A percentile compares a stretch with the other conserved stretches of the same genome.
Conservation (phyloP, 2,888 invertebrate genomes). For the Bellardia bayeri region DNA sequence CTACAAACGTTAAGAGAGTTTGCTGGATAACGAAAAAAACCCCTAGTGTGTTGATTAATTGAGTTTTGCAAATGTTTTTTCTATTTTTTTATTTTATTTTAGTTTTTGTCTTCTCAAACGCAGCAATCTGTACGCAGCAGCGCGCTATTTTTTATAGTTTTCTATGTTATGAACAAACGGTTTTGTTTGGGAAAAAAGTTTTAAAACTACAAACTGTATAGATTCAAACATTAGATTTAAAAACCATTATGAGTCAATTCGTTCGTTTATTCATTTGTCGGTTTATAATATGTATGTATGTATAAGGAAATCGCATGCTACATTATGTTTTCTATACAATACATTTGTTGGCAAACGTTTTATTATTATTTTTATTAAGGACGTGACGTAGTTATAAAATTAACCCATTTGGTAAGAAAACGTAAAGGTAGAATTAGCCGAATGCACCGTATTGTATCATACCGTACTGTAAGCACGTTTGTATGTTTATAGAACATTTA, state of each 20-base stretch:
- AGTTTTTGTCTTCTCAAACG: slow-evolving; percentile 3
- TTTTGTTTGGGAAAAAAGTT: slow-evolving; percentile 17
- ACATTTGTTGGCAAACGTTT: background rate
- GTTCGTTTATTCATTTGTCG: slow-evolving; percentile 20
- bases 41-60: slow-evolving; percentile 76
- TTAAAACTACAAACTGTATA: background rate
- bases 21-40: slow-evolving; percentile 54
- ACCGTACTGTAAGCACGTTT: too few relatives aligned
- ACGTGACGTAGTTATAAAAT: too few relatives aligned
- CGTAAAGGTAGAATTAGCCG: too few relatives aligned
- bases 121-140: slow-evolving; percentile 38
- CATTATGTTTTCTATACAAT: slow-evolving; percentile 19
- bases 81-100: slow-evolving; percentile 9
- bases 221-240: slow-evolving; percentile 36
- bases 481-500: too few relatives aligned
- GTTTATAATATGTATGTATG: background rate
- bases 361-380: background rate
- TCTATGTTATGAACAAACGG: background rate
- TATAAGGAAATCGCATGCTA: slow-evolving; percentile 40
- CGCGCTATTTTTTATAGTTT: slow-evolving; percentile 36
- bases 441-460: too few relatives aligned
- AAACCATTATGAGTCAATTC: slow-evolving; percentile 42
- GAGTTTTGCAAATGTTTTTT: slow-evolving; percentile 70
- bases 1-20: slow-evolving; percentile 51
- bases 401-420: too few relatives aligned